Evolutionary conservation across 92 coral and sea anemone species (phyloP).

Genomic region (Desmophyllum pertusum): DNA sequence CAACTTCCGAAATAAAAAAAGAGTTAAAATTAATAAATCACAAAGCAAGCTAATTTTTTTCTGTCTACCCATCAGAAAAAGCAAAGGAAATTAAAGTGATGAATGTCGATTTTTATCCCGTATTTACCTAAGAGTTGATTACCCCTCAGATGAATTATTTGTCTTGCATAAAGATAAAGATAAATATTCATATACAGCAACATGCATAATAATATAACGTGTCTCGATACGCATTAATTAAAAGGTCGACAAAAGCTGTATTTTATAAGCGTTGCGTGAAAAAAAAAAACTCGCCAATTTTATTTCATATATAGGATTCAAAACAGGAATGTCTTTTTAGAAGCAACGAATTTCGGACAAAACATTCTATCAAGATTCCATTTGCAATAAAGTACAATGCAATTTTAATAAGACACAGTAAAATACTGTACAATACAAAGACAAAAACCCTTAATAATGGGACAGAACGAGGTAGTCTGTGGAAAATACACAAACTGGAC

Average conservation of each 20-base stretch:
- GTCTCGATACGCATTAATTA: not conserved
- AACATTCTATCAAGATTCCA: not conserved
- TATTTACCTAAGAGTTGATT: not conserved
- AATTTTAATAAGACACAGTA: not conserved
- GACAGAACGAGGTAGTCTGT: not conserved
- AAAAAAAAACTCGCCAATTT: not conserved
- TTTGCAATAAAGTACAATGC: not conserved
- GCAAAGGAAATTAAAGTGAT: not conserved
- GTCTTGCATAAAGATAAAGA: not conserved
- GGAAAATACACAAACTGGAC: not conserved
- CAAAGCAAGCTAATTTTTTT: not conserved
- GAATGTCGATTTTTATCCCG: not conserved
- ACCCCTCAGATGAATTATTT: conserved; percentile 4
- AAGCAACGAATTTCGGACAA: not conserved
- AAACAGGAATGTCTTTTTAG: not conserved
- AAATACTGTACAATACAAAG: not conserved
- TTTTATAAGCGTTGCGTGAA: not conserved
- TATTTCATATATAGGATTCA: not conserved
- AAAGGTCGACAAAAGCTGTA: not conserved
- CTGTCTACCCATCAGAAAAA: not conserved
- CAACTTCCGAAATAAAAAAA: no score
- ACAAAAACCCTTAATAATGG: not conserved
- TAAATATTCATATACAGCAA: not conserved
- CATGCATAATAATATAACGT: not conserved
- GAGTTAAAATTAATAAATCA: not conserved